Percentiles rank a stretch among this genome's conserved stretches.
These are phyloP conservation scores for Sebastes kiyomatsui DNA, from an alignment of 2,797 vertebrate species.

Conservation along the genomic window DNA sequence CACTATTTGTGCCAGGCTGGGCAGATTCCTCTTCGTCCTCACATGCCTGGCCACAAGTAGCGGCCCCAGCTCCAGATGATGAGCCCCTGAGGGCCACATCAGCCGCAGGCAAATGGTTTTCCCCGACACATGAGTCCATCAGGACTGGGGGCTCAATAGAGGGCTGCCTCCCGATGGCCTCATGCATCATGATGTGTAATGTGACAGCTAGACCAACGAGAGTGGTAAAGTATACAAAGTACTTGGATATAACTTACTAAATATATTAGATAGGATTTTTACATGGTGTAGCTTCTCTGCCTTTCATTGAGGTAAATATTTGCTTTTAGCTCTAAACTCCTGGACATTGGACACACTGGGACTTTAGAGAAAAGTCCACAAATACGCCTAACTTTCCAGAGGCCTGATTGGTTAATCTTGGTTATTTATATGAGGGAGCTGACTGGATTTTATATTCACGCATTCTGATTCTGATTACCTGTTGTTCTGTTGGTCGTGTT, in stretches of 20 bases:
- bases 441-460: background rate
- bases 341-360: background rate
- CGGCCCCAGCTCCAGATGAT: too few relatives aligned
- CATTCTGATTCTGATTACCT: background rate
- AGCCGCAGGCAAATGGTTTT: too few relatives aligned
- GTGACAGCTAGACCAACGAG: background rate
- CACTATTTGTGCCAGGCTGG: too few relatives aligned
- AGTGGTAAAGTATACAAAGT: background rate
- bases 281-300: background rate
- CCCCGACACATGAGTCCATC: too few relatives aligned
- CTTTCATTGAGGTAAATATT: background rate
- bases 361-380: background rate
- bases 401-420: background rate
- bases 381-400: background rate
- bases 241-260: background rate
- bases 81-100: too few relatives aligned
- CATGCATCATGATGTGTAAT: too few relatives aligned
- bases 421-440: background rate
- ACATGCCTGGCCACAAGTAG: too few relatives aligned
- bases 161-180: too few relatives aligned
- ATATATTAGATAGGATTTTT: background rate
- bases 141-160: too few relatives aligned
- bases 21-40: too few relatives aligned
- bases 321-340: background rate
- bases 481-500: background rate